These are phyloP conservation scores for Sprattus sprattus DNA, from an alignment of 2,113 vertebrate genomes.

Conservation along the genomic window DNA sequence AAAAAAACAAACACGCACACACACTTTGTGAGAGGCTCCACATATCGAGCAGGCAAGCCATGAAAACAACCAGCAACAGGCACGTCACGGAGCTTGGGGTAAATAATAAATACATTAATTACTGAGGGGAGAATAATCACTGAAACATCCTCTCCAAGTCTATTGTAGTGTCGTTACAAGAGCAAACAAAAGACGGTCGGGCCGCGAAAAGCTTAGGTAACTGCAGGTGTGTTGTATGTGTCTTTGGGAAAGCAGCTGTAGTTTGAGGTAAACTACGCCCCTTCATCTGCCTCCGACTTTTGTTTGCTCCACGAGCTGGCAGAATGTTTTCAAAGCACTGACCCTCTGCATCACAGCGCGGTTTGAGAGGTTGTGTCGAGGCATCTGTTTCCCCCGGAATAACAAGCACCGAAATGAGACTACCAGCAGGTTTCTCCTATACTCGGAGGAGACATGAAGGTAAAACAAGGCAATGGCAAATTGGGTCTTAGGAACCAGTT, in stretches of 20 bases:
- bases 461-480: conserved; percentile 44
- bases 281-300: neutral
- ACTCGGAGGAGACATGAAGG: conserved; percentile 38
- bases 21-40: neutral
- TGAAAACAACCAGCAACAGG: neutral
- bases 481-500: conserved; percentile 40
- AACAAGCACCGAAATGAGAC: conserved; percentile 34
- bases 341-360: conserved; percentile 22
- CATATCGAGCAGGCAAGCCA: neutral
- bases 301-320: neutral
- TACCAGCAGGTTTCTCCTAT: conserved; percentile 34
- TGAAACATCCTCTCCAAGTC: neutral
- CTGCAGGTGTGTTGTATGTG: neutral
- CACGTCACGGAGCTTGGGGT: neutral
- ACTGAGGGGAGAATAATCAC: neutral
- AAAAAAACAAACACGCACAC: neutral
- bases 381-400: conserved; percentile 39
- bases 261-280: neutral
- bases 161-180: neutral
- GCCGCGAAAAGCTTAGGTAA: neutral
- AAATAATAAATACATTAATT: neutral
- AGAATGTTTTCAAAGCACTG: conserved; percentile 30
- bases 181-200: neutral
- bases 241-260: neutral
- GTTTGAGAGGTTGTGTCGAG: conserved; percentile 38